Evolutionary conservation across 2,797 vertebrate genomes (phyloP).

Genomic region (Synaphobranchus kaupii): DNA sequence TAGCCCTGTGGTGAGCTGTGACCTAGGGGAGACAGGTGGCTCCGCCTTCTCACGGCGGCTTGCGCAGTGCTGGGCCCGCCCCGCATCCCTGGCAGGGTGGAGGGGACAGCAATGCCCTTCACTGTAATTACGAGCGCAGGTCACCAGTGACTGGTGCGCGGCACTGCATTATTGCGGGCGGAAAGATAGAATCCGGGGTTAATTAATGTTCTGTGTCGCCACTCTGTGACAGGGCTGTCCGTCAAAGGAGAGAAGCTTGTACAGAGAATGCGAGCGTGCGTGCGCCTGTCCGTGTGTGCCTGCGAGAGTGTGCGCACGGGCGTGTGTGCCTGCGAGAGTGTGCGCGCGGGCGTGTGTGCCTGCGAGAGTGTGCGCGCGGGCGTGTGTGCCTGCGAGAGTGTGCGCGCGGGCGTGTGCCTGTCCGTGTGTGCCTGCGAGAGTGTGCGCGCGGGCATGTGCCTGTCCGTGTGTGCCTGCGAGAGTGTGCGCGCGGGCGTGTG

Average conservation of each 20-base stretch:
- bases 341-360: too few relatives aligned
- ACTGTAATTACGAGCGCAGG: conserved; percentile 25
- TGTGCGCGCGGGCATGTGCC: not conserved
- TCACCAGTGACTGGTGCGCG: conserved; percentile 6
- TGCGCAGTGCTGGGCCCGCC: not conserved
- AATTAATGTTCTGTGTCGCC: conserved; percentile 29
- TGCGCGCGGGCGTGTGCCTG: not conserved
- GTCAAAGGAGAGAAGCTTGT: conserved; percentile 3
- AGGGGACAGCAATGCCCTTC: conserved; percentile 24
- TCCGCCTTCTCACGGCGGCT: not conserved
- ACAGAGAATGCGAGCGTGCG: not conserved
- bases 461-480: not conserved
- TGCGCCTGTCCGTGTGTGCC: not conserved
- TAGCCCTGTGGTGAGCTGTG: not conserved
- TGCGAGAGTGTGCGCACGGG: not conserved
- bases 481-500: not conserved
- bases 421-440: not conserved
- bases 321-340: too few relatives aligned
- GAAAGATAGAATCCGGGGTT: conserved; percentile 22
- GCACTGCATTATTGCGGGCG: conserved; percentile 14
- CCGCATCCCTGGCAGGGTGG: not conserved
- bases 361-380: not conserved
- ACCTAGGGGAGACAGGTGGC: not conserved
- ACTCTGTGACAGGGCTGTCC: conserved; percentile 26
- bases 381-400: not conserved